Percentiles rank a stretch among this genome's conserved stretches.
These are phyloP conservation scores for Zaprionus camerounensis DNA, from an alignment of 1,140 invertebrate species.

Conservation along the genomic window DNA sequence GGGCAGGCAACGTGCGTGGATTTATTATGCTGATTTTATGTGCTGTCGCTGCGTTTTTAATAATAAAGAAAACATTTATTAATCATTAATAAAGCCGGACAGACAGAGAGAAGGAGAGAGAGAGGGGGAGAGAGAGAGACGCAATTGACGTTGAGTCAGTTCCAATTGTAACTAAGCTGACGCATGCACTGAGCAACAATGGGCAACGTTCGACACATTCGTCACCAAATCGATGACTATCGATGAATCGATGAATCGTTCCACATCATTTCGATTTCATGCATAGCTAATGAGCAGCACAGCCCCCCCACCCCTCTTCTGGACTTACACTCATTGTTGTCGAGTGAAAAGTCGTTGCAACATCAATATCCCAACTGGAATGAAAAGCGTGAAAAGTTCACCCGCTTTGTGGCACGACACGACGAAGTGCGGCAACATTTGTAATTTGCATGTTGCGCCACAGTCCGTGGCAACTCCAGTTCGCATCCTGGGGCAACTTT, in stretches of 20 bases:
- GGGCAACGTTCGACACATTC: conserved; percentile 30
- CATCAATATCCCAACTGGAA: conserved; percentile 27
- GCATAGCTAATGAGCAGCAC: conserved; percentile 59
- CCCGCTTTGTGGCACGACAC: conserved; percentile 40
- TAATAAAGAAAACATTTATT: conserved; percentile 64
- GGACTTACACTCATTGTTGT: not conserved
- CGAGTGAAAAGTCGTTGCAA: conserved; percentile 13
- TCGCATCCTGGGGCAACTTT: conserved; percentile 54
- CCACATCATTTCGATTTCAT: conserved; percentile 59
- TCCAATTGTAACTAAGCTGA: conserved; percentile 13
- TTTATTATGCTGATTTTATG: conserved; percentile 73
- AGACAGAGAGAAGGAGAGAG: not conserved
- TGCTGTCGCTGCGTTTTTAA: conserved; percentile 68
- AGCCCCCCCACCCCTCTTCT: not conserved
- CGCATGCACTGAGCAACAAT: conserved; percentile 29
- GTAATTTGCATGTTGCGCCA: conserved; percentile 62
- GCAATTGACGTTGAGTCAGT: conserved; percentile 44
- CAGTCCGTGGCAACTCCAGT: conserved; percentile 1
- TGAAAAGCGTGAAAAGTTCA: conserved; percentile 45
- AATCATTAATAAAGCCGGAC: conserved; percentile 62
- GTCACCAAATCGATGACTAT: conserved; percentile 37
- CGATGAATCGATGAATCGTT: conserved; percentile 56
- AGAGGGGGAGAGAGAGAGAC: not conserved
- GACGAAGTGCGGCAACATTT: conserved; percentile 68
- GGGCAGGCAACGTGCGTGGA: conserved; percentile 47